These are phyloP conservation scores for Agonopterix arenella DNA, from an alignment of 2,888 invertebrate genomes.

Conservation along the genomic window DNA sequence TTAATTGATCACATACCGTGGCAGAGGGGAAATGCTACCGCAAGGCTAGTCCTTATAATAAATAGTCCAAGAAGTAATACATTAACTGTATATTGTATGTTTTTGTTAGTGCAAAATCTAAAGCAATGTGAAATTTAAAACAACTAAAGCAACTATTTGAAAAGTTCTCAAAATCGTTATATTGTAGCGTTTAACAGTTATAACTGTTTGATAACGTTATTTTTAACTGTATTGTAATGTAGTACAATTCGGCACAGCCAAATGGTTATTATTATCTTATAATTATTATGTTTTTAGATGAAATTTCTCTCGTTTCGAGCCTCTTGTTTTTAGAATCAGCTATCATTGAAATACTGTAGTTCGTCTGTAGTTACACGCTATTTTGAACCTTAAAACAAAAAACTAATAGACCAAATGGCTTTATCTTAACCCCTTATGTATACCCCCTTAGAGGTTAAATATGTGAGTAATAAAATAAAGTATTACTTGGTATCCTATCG, in stretches of 20 bases:
- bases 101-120: conserved; percentile 2
- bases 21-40: too few species aligned
- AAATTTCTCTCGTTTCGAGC: conserved; percentile 22
- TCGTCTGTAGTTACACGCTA: too few species aligned
- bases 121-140: background rate
- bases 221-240: conserved; percentile 23
- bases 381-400: too few species aligned
- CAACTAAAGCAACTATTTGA: background rate
- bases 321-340: background rate
- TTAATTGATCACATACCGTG: too few species aligned
- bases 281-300: conserved; percentile 24
- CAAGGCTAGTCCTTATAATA: too few species aligned
- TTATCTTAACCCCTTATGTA: too few species aligned
- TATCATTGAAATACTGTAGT: too few species aligned
- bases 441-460: too few species aligned
- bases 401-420: too few species aligned
- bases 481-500: too few species aligned
- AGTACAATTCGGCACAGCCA: conserved; percentile 57
- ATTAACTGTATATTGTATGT: background rate
- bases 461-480: too few species aligned
- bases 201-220: background rate
- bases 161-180: background rate
- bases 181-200: background rate
- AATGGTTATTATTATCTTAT: conserved; percentile 29
- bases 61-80: too few species aligned